A percentile compares a stretch with the other conserved stretches of the same genome.
Evolutionary conservation across 2,113 vertebrate genomes (phyloP).

Genomic region (Pteruthius melanotis): DNA sequence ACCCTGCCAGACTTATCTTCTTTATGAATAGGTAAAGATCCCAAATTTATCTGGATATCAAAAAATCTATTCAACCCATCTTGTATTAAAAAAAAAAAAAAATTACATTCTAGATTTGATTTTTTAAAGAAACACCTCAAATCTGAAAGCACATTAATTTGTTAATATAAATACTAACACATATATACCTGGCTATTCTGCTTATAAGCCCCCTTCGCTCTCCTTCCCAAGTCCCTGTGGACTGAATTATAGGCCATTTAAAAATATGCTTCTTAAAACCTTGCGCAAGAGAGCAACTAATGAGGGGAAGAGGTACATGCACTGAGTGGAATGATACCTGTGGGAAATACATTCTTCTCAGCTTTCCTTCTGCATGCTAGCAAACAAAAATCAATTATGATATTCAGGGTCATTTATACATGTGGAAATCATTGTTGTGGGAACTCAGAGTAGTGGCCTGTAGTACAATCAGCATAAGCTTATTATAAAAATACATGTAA

Average conservation of each 20-base stretch:
- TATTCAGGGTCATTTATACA: neutral
- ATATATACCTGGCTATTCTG: neutral
- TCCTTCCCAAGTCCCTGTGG: neutral
- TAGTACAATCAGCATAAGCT: neutral
- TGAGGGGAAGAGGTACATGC: neutral
- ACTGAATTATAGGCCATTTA: neutral
- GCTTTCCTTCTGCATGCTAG: neutral
- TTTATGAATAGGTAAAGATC: neutral
- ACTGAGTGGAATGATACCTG: neutral
- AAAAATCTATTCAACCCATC: neutral
- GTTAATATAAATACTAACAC: neutral
- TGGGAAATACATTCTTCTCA: neutral
- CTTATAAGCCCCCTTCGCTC: neutral
- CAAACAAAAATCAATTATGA: neutral
- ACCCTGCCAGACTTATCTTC: neutral
- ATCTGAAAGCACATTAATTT: neutral
- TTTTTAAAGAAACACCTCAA: neutral
- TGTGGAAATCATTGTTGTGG: neutral
- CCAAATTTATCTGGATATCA: neutral
- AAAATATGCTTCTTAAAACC: neutral
- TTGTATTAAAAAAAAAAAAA: neutral
- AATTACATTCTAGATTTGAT: neutral
- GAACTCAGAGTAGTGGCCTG: neutral
- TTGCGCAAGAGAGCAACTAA: neutral
- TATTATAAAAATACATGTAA: neutral